Conservation (phyloP, 37 sponge, comb jelly and placozoan species). For the Dysidea cf. avara region DNA sequence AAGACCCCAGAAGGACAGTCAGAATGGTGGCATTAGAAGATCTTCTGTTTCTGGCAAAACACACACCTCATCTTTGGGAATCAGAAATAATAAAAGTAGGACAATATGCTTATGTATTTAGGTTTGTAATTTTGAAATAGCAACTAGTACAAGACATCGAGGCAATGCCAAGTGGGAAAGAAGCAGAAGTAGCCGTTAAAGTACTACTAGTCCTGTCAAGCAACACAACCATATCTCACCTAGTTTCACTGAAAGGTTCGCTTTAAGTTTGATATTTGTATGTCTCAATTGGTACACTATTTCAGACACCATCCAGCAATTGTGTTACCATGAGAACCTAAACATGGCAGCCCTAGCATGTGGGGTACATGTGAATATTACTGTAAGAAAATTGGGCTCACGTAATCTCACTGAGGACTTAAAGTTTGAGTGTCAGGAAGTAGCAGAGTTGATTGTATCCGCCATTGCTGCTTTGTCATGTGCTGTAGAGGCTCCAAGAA, state of each 20-base stretch:
- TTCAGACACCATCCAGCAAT: slow-evolving; percentile 13
- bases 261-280: background rate
- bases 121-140: no score
- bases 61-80: slow-evolving; percentile 72
- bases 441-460: no score
- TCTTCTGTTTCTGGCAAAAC: slow-evolving; percentile 30
- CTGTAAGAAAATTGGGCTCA: slow-evolving; percentile 24
- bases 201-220: background rate
- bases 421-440: no score
- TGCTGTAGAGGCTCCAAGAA: no score
- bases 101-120: no score
- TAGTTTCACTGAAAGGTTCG: no score
- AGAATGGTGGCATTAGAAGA: slow-evolving; percentile 30
- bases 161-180: no score
- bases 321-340: slow-evolving; percentile 29
- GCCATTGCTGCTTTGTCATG: no score
- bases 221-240: no score
- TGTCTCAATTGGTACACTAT: background rate
- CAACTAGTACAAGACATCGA: no score
- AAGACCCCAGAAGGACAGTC: slow-evolving; percentile 52
- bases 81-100: slow-evolving; percentile 53
- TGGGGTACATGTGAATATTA: slow-evolving; percentile 30
- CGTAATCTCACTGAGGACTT: no score
- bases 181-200: background rate
- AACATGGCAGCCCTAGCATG: slow-evolving; percentile 30